A percentile compares a stretch with the other conserved stretches of the same genome.
These are phyloP conservation scores for Psittacus erithacus DNA, from an alignment of 2,113 vertebrate species.

Conservation along the genomic window DNA sequence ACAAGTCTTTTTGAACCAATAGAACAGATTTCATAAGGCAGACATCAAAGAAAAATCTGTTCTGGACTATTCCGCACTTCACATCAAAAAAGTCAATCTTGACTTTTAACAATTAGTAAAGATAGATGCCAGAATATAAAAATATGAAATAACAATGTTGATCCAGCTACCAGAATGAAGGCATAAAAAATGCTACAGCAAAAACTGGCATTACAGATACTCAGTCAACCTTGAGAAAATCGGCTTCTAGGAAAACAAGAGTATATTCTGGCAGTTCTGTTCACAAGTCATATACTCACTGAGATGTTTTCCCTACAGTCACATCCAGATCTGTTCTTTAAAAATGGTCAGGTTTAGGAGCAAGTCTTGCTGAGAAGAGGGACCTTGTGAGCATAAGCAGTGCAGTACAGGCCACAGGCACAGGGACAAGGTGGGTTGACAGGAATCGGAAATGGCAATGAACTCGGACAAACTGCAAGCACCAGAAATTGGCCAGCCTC, in stretches of 20 bases:
- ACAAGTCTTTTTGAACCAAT: not conserved
- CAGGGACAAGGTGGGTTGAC: rapidly evolving
- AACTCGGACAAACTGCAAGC: not conserved
- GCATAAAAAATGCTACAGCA: not conserved
- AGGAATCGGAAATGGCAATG: rapidly evolving
- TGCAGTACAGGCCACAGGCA: rapidly evolving
- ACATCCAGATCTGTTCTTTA: not conserved
- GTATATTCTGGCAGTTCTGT: not conserved
- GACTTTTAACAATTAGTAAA: not conserved
- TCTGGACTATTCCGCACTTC: not conserved
- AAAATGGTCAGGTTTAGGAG: not conserved
- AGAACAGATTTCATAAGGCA: not conserved
- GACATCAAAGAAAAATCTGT: not conserved
- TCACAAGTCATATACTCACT: not conserved
- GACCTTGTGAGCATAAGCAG: rapidly evolving
- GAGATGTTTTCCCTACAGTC: not conserved
- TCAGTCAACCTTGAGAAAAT: not conserved
- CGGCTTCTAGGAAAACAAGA: not conserved
- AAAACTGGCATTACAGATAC: not conserved
- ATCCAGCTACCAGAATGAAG: not conserved
- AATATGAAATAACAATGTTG: not conserved
- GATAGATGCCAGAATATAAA: not conserved
- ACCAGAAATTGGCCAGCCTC: rapidly evolving
- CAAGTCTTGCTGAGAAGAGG: not conserved
- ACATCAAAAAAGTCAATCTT: not conserved